These are phyloP conservation scores for Hypocryptadius cinnamomeus DNA, from an alignment of 2,113 vertebrate species.

Conservation along the genomic window DNA sequence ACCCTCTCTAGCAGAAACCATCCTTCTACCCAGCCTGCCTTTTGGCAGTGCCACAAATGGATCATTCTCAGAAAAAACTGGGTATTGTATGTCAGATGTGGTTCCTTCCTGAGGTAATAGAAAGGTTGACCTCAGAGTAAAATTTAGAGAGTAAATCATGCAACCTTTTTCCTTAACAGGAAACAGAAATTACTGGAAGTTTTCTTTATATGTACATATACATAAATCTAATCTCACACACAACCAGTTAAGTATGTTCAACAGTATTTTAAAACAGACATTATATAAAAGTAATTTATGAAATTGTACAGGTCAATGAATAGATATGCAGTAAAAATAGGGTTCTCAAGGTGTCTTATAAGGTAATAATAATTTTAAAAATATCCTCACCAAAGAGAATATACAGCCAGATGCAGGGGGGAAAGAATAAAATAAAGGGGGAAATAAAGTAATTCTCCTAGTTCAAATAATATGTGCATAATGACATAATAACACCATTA, in stretches of 20 bases:
- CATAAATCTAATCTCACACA: not conserved
- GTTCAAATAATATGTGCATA: not conserved
- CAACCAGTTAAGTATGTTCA: not conserved
- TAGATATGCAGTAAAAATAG: not conserved
- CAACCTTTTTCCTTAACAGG: not conserved
- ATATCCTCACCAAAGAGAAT: not conserved
- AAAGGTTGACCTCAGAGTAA: not conserved
- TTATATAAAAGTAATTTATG: not conserved
- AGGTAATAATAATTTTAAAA: not conserved
- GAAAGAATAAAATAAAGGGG: not conserved
- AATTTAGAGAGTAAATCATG: not conserved
- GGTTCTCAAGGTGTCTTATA: not conserved
- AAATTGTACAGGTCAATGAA: not conserved
- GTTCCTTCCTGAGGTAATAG: not conserved
- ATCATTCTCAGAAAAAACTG: not conserved
- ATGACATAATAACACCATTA: not conserved
- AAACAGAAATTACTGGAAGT: not conserved
- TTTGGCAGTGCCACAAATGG: not conserved
- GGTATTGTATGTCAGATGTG: not conserved
- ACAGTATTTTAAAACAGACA: not conserved
- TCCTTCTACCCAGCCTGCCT: not conserved
- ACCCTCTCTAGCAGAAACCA: not conserved
- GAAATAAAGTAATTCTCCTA: not conserved
- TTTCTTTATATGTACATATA: not conserved
- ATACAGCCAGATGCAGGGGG: not conserved